Evolutionary conservation across 2,797 vertebrate species (phyloP), one percentile per base, ranked within the genome.

Genomic region (Labeo calbasu): DNA sequence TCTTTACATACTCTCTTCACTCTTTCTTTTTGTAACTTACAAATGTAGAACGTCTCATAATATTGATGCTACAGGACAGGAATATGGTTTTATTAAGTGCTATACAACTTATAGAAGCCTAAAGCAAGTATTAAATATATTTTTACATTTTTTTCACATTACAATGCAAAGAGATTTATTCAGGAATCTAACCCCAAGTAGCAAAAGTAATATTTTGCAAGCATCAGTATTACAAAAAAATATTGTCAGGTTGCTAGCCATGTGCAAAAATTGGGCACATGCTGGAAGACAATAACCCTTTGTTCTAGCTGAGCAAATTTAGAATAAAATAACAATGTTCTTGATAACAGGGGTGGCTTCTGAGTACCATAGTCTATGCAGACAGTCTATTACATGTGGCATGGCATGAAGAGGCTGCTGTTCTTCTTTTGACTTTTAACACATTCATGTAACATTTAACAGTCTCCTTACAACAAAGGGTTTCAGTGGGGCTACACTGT

Each of bases 301-400:
- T 50, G 12, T 55, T 81, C 40, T 50, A 73, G 25, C 23, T 15
- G 19, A 48, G 70, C 25, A 73, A 73, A 82, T 63, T 63, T 23
- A 65, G 55, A 21, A 48, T 51, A 66, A 79, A 66, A 79, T 63
- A 66, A 66, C 51, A 36, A 63, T 82, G 43, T 65, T 82, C 25
- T 50, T 82, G 43, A 73, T 82, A 73, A 32, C 19, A 50, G 53
- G 14, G 43, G 7, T 65, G 25, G 36, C 43, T 61, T 63, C 11
- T 46, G 23, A 59, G 53, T 71, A n/a, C 14, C 17, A 10, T 57
- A 82, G 43, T 73, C 19, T 73, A 73, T 73, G 70, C 57, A 73
- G 40, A 73, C 25, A 63, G 70, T 32, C 70, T 25, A 50, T 82
- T 59, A 73, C 70, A 82, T 61, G 53, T 72, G 40, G 43, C 40